These are phyloP conservation scores for Heliconius eleuchia DNA, from an alignment of 1,140 invertebrate genomes.

Conservation along the genomic window DNA sequence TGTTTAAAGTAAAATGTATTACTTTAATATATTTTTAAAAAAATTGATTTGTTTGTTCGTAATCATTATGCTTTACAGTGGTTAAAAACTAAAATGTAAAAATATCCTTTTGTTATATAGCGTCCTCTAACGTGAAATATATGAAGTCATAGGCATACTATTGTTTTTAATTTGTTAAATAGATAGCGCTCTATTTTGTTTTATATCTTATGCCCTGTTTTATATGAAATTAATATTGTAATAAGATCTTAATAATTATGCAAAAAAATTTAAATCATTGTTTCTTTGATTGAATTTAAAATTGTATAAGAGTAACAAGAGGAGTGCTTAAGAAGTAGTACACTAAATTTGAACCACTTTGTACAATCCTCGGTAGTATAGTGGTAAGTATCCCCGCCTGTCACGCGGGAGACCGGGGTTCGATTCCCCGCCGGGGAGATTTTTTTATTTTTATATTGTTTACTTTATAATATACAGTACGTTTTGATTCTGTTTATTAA, in stretches of 20 bases:
- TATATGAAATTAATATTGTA: background rate
- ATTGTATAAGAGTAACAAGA: background rate
- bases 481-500: too few species aligned
- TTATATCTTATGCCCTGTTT: background rate
- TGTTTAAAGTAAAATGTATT: background rate
- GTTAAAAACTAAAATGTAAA: background rate
- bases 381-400: conserved; percentile 56
- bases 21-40: too few species aligned
- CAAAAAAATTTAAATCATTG: background rate
- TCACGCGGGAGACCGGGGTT: conserved; percentile 60
- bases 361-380: conserved; percentile 38
- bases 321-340: background rate
- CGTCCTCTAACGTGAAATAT: background rate
- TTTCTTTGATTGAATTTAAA: background rate
- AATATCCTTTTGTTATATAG: background rate
- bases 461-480: background rate
- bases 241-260: background rate
- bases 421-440: conserved; percentile 42
- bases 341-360: too few species aligned
- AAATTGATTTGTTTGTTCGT: too few species aligned
- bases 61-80: background rate
- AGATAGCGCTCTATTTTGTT: background rate
- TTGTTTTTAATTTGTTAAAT: background rate
- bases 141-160: background rate
- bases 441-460: background rate